These are phyloP conservation scores for Anhinga anhinga DNA, from an alignment of 2,113 vertebrate species.

Conservation along the genomic window DNA sequence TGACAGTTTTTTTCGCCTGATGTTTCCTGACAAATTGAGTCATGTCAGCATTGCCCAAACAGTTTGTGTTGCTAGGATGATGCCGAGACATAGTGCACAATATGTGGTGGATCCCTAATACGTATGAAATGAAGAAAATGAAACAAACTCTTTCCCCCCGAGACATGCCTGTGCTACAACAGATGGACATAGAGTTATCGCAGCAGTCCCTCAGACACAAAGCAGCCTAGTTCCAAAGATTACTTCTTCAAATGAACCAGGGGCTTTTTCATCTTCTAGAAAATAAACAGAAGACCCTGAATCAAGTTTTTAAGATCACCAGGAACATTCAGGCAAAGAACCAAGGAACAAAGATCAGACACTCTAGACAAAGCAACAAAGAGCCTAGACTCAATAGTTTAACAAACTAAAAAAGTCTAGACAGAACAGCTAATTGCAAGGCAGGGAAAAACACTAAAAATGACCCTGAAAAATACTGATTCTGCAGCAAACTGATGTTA, in stretches of 20 bases:
- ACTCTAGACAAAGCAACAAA: neutral
- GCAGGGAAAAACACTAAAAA: neutral
- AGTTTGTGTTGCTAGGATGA: neutral
- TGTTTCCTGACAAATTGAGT: slow-evolving; percentile 4
- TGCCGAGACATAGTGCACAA: neutral
- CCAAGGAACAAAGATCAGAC: neutral
- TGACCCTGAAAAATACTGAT: neutral
- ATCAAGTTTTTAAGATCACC: neutral
- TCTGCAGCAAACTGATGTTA: neutral
- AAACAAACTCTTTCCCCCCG: neutral
- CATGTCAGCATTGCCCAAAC: neutral
- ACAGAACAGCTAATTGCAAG: neutral
- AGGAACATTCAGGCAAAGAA: neutral
- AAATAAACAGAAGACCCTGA: neutral
- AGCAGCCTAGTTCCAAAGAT: neutral
- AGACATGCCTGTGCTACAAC: neutral
- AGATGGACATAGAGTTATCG: neutral
- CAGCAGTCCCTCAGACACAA: neutral
- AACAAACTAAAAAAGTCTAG: neutral
- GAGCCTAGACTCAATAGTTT: neutral
- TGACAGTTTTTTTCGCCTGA: neutral
- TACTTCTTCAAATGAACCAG: neutral
- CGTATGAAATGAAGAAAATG: neutral
- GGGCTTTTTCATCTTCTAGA: neutral
- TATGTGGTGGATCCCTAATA: neutral